Percentiles rank a stretch among this genome's conserved stretches.
phyloP scores from a whole-genome alignment of 2,113 vertebrate species.

The Castor canadensis region DNA sequence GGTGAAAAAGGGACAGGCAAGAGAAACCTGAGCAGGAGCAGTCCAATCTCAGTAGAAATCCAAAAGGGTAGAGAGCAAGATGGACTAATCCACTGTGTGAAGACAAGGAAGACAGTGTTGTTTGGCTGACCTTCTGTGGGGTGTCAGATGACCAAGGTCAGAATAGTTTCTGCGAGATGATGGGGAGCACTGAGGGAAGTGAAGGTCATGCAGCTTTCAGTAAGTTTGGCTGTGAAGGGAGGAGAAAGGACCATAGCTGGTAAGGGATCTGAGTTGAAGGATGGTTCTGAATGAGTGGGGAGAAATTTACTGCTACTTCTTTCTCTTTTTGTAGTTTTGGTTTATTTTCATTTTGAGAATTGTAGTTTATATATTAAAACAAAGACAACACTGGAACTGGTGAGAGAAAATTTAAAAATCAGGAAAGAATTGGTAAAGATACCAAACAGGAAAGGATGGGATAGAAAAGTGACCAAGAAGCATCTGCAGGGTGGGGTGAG shows the following conservation, averaged over 20 bases:
- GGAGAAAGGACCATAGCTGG: too few species aligned
- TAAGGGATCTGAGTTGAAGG: neutral
- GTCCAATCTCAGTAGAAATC: neutral
- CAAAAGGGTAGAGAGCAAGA: neutral
- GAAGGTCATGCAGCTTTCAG: too few species aligned
- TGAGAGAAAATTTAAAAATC: neutral
- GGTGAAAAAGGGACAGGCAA: neutral
- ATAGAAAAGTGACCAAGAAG: neutral
- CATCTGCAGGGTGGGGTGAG: too few species aligned
- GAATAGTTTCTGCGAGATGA: neutral
- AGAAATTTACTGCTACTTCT: neutral
- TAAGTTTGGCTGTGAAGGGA: rapidly evolving
- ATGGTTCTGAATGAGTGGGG: neutral
- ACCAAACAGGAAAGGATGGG: neutral
- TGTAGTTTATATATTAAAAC: neutral
- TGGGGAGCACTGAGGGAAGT: rapidly evolving
- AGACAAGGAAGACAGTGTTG: neutral
- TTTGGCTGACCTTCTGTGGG: neutral
- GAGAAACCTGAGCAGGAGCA: neutral
- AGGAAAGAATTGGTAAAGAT: neutral
- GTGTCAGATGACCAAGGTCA: neutral
- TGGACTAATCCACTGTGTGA: neutral
- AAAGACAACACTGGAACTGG: neutral
- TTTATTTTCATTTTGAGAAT: neutral
- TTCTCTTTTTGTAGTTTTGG: neutral